phyloP scores from a whole-genome alignment of 2,113 vertebrate species.

The Micronycteris hirsuta region DNA sequence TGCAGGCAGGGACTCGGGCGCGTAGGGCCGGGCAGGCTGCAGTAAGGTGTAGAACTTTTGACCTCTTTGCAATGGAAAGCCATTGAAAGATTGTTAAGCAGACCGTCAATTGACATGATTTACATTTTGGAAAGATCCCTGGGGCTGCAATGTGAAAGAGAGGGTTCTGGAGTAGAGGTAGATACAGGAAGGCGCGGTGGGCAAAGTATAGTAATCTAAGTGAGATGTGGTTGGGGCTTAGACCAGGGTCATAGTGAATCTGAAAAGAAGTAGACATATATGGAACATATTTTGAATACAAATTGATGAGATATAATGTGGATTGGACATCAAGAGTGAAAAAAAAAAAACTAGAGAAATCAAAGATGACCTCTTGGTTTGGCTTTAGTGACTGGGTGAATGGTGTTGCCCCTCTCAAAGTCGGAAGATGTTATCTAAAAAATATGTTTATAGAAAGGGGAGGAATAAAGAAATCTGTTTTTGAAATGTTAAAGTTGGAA shows the following conservation, averaged over 20 bases:
- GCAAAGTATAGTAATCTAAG: background rate
- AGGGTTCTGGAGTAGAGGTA: background rate
- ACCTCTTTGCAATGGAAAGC: background rate
- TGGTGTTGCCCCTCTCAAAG: background rate
- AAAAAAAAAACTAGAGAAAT: background rate
- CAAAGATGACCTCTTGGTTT: background rate
- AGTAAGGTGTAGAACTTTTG: background rate
- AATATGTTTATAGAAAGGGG: background rate
- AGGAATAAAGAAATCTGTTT: background rate
- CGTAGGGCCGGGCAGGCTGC: background rate
- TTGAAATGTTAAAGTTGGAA: background rate
- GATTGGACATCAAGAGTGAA: background rate
- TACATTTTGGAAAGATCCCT: background rate
- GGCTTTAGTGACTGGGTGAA: background rate
- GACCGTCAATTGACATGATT: background rate
- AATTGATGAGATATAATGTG: background rate
- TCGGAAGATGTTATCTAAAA: background rate
- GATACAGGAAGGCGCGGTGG: background rate
- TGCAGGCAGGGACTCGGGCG: background rate
- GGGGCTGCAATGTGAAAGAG: background rate
- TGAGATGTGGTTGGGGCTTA: background rate
- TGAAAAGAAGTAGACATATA: background rate
- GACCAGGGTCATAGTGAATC: background rate
- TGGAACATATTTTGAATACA: background rate
- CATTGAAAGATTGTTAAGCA: background rate